A percentile compares a stretch with the other conserved stretches of the same genome.
These are phyloP conservation scores for Zoanthus sansibaricus DNA, from an alignment of 92 coral and sea anemone genomes.

Conservation along the genomic window DNA sequence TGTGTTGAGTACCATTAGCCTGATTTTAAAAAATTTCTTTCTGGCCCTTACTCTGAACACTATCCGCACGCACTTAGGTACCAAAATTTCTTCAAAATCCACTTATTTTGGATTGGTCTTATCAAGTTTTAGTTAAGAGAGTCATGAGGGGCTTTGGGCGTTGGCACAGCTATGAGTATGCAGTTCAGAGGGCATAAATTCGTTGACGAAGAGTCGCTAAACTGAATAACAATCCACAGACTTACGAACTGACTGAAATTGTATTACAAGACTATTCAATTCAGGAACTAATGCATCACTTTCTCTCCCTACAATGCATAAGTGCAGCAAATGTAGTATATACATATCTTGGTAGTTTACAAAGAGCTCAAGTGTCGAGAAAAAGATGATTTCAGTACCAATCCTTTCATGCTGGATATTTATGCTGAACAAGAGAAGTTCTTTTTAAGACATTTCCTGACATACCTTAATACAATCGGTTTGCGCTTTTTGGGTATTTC, in stretches of 20 bases:
- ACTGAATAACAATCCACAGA: slow-evolving; percentile 27
- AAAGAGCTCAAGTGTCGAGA: slow-evolving; percentile 45
- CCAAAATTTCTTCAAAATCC: slow-evolving; percentile 17
- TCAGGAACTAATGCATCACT: slow-evolving; percentile 76
- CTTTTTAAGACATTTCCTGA: slow-evolving; percentile 47
- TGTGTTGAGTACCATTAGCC: slow-evolving; percentile 66
- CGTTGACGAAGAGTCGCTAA: slow-evolving; percentile 35
- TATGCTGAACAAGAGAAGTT: slow-evolving; percentile 57
- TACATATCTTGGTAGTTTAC: slow-evolving; percentile 61
- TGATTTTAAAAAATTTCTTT: slow-evolving; percentile 54
- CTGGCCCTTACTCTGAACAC: background rate
- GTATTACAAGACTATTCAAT: slow-evolving; percentile 57
- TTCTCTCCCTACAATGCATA: slow-evolving; percentile 63
- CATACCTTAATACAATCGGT: slow-evolving; percentile 41
- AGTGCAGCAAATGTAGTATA: slow-evolving; percentile 58
- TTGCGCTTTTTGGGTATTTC: too few relatives aligned
- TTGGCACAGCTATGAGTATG: slow-evolving; percentile 37
- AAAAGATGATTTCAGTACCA: slow-evolving; percentile 42
- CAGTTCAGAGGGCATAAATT: slow-evolving; percentile 28
- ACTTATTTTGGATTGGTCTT: slow-evolving; percentile 4
- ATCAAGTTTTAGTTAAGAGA: slow-evolving; percentile 5
- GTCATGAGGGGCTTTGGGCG: slow-evolving; percentile 3
- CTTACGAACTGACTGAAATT: slow-evolving; percentile 19
- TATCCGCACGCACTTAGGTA: slow-evolving; percentile 9
- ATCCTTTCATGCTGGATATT: slow-evolving; percentile 58